Percentiles rank a stretch among this genome's conserved stretches.
Conservation (phyloP, 37 sponge, comb jelly and placozoan genomes). For the Agelas oroides region DNA sequence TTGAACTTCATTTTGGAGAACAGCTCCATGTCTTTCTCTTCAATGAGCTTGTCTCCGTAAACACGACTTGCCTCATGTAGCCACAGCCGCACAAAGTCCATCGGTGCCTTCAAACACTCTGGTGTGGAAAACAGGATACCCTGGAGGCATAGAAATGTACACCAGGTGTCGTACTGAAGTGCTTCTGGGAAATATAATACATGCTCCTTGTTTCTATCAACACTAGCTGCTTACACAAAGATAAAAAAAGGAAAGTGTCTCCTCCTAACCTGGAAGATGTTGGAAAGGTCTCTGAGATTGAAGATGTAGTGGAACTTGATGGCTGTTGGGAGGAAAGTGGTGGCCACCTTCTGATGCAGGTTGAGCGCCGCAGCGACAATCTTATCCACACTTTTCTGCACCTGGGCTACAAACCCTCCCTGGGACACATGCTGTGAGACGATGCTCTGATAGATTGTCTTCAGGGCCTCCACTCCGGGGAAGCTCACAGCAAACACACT, state of each 20-base stretch:
- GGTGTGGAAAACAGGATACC: slow-evolving; percentile 86
- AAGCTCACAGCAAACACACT: slow-evolving; percentile 98
- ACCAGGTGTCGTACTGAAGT: too few relatives aligned
- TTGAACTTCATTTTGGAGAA: slow-evolving; percentile 80
- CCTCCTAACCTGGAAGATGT: slow-evolving; percentile 86
- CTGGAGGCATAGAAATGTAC: slow-evolving; percentile 16
- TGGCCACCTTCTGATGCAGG: slow-evolving; percentile 86
- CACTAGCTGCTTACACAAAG: too few relatives aligned
- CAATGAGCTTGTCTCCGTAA: slow-evolving; percentile 95
- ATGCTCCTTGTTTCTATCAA: too few relatives aligned
- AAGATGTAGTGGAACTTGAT: slow-evolving; percentile 99
- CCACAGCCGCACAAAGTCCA: slow-evolving; percentile 96
- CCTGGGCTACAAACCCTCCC: slow-evolving; percentile 55
- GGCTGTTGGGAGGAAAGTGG: slow-evolving; percentile 96
- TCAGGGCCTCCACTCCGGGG: slow-evolving; percentile 87
- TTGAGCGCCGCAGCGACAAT: slow-evolving; percentile 80
- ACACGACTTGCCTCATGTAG: slow-evolving; percentile 95
- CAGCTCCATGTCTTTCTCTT: slow-evolving; percentile 85
- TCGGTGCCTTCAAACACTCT: slow-evolving; percentile 81
- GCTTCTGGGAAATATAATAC: too few relatives aligned
- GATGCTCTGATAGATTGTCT: slow-evolving; percentile 94
- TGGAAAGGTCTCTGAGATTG: slow-evolving; percentile 97
- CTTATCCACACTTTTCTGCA: slow-evolving; percentile 81
- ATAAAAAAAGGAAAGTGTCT: too few relatives aligned
- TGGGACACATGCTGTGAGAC: slow-evolving; percentile 80